Percentiles rank a stretch among this genome's conserved stretches.
Conservation (phyloP, 2,113 vertebrate species). For the Furnarius figulus region DNA sequence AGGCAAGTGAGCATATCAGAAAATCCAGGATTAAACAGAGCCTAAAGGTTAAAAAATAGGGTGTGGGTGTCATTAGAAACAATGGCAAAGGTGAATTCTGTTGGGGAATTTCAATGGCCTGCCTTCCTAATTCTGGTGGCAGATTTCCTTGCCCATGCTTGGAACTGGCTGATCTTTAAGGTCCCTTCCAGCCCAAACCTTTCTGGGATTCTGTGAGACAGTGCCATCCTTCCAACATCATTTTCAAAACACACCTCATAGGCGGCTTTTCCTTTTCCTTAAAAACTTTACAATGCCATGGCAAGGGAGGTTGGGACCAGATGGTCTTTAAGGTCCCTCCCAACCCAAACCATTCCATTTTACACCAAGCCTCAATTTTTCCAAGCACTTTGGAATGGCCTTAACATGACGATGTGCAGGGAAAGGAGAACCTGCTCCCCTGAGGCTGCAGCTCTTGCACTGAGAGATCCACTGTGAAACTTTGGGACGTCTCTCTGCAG, state of each 20-base stretch:
- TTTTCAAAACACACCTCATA: background rate
- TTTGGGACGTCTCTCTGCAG: background rate
- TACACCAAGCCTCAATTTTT: background rate
- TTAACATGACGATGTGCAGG: background rate
- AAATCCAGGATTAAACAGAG: background rate
- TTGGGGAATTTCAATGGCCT: background rate
- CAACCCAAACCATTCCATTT: background rate
- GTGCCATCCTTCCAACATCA: background rate
- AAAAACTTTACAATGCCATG: background rate
- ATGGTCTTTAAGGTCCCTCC: background rate
- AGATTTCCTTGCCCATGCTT: fast-evolving
- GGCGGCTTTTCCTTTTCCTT: background rate
- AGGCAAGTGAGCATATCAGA: background rate
- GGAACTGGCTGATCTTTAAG: background rate
- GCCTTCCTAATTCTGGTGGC: background rate
- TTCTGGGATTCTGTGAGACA: background rate
- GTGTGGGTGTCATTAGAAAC: background rate
- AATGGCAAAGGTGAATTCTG: background rate
- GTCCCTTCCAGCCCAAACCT: background rate
- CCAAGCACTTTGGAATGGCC: background rate
- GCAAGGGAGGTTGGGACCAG: background rate
- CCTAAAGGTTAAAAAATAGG: background rate
- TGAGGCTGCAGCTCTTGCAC: background rate
- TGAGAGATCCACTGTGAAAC: background rate
- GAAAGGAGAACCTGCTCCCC: background rate